Evolutionary conservation across 2,888 invertebrate genomes (phyloP).

Genomic region (Pemphredon lugubris): DNA sequence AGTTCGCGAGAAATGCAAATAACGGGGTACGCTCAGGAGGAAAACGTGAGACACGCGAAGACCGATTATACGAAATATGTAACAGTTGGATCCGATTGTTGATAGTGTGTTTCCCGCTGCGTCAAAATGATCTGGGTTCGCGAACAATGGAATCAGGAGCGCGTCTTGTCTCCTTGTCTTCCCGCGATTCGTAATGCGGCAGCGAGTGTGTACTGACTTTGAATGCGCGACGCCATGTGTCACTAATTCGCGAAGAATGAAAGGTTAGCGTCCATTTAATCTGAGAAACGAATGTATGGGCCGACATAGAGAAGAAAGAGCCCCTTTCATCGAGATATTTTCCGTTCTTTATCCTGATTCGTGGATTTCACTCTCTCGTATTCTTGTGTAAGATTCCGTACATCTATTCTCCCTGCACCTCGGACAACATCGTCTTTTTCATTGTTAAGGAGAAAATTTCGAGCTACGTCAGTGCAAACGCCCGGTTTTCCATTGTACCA

Average conservation of each 20-base stretch:
- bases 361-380: background rate
- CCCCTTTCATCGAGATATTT: background rate
- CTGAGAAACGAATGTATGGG: conserved; percentile 17
- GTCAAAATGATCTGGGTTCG: conserved; percentile 27
- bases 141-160: conserved; percentile 30
- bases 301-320: background rate
- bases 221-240: conserved; percentile 59
- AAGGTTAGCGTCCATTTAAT: conserved; percentile 41
- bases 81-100: background rate
- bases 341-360: background rate
- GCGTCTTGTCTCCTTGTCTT: background rate
- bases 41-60: too few species aligned
- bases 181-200: conserved; percentile 9
- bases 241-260: conserved; percentile 62
- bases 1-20: too few species aligned
- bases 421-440: background rate
- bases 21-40: too few species aligned
- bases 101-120: background rate
- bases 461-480: too few species aligned
- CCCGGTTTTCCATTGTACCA: too few species aligned
- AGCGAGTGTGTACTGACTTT: conserved; percentile 21
- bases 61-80: background rate
- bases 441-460: background rate
- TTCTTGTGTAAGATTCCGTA: background rate
- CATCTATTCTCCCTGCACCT: background rate